Percentiles rank a stretch among this genome's conserved stretches.
phyloP scores from a whole-genome alignment of 2,113 vertebrate species.

The Phalacrocorax aristotelis region DNA sequence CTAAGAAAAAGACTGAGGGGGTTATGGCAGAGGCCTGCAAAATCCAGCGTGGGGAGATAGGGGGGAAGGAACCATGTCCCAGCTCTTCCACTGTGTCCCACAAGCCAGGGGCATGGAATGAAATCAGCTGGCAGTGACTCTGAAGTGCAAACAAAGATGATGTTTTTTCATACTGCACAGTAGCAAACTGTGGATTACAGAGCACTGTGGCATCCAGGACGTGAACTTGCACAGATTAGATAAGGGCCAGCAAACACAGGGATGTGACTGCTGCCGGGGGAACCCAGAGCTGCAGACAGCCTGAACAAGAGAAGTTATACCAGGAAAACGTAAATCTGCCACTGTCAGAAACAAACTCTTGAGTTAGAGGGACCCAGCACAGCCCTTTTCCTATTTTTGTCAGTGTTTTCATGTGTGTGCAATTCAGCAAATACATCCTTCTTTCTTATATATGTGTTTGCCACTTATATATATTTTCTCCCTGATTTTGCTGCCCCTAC shows the following conservation, averaged over 20 bases:
- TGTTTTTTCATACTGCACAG: neutral
- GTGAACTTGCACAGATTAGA: constrained; percentile 7
- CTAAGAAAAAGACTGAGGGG: neutral
- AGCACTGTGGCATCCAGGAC: constrained; percentile 1
- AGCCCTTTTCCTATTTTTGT: neutral
- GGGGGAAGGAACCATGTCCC: neutral
- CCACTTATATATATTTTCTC: neutral
- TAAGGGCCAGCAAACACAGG: neutral
- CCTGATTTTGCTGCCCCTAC: neutral
- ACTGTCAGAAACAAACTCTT: neutral
- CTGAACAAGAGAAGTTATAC: neutral
- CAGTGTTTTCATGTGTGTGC: neutral
- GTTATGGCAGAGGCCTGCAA: neutral
- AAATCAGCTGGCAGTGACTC: neutral
- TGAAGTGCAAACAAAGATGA: neutral
- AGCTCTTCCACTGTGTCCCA: neutral
- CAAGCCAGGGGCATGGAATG: neutral
- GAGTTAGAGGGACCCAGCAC: neutral
- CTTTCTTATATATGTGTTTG: neutral
- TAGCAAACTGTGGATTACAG: neutral
- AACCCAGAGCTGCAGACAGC: neutral
- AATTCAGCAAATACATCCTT: neutral
- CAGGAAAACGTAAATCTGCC: neutral
- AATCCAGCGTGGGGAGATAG: neutral
- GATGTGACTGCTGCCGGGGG: neutral